phyloP scores from a whole-genome alignment of 1,140 invertebrate species.

The Periplaneta americana region DNA sequence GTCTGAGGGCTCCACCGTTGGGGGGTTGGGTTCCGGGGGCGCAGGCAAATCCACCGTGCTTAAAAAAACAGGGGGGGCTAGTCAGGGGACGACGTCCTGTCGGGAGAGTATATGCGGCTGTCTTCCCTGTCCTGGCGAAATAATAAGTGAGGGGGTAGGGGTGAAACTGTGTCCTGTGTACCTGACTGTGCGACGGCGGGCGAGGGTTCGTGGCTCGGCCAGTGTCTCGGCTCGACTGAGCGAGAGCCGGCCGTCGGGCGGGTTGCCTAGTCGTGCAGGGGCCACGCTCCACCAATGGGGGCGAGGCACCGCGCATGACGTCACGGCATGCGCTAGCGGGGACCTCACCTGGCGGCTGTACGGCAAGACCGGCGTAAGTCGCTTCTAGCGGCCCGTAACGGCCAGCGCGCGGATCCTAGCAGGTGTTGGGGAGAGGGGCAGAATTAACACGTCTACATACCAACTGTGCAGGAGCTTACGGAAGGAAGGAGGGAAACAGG shows the following conservation, averaged over 20 bases:
- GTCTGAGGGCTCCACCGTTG: neutral
- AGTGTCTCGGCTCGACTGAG: conserved; percentile 8
- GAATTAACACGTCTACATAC: no score
- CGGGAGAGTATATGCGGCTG: neutral
- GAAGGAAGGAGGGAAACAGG: no score
- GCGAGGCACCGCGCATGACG: neutral
- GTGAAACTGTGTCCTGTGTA: neutral
- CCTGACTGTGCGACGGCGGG: neutral
- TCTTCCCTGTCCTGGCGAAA: neutral
- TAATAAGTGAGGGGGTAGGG: neutral
- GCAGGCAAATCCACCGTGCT: neutral
- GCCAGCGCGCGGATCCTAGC: no score
- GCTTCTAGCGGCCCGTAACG: no score
- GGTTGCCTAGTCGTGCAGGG: conserved; percentile 5
- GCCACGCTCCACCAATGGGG: conserved; percentile 2
- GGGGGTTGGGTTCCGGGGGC: neutral
- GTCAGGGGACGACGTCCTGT: neutral
- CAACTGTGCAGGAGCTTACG: no score
- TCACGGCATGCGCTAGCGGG: conserved; percentile 2
- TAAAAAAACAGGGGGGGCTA: neutral
- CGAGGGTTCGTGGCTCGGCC: neutral
- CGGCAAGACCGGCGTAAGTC: neutral
- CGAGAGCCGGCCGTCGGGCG: neutral
- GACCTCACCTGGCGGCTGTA: neutral
- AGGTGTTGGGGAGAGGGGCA: no score